Percentiles rank a stretch among this genome's conserved stretches.
phyloP scores from a whole-genome alignment of 1,140 invertebrate genomes.

The Pseudomyrmex flavicornis region DNA sequence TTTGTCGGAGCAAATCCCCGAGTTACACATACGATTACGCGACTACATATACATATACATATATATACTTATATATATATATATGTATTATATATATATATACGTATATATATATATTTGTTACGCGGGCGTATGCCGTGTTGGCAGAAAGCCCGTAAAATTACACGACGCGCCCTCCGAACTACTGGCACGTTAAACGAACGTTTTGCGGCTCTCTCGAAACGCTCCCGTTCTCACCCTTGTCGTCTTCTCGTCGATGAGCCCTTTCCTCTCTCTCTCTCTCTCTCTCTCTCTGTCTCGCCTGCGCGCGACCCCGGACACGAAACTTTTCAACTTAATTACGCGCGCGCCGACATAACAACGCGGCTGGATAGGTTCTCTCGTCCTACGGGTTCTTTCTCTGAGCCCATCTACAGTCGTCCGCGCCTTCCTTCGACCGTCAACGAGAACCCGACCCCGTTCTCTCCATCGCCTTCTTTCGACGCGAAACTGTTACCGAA shows the following conservation, averaged over 20 bases:
- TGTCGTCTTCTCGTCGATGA: constrained; percentile 6
- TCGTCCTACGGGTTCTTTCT: constrained; percentile 4
- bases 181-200: constrained; percentile 57
- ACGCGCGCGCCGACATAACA: constrained; percentile 44
- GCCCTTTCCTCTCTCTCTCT: not conserved
- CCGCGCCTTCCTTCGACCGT: not conserved
- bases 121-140: not conserved
- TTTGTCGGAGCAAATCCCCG: constrained; percentile 9
- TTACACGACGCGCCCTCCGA: constrained; percentile 15
- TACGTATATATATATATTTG: not conserved
- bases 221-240: not conserved
- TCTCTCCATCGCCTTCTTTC: constrained; percentile 28
- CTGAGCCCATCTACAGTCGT: constrained; percentile 11
- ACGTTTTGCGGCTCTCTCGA: constrained; percentile 47
- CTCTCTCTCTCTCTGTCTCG: not conserved
- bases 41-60: not conserved
- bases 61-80: not conserved
- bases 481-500: constrained; percentile 61
- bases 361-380: constrained; percentile 20
- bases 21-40: not conserved
- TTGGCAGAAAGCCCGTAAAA: constrained; percentile 23
- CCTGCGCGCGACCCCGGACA: constrained; percentile 9
- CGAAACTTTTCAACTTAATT: constrained; percentile 66
- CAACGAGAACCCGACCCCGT: not conserved
- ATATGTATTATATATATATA: not conserved